These are phyloP conservation scores for Silurus meridionalis DNA, from an alignment of 2,113 vertebrate genomes.

Conservation along the genomic window DNA sequence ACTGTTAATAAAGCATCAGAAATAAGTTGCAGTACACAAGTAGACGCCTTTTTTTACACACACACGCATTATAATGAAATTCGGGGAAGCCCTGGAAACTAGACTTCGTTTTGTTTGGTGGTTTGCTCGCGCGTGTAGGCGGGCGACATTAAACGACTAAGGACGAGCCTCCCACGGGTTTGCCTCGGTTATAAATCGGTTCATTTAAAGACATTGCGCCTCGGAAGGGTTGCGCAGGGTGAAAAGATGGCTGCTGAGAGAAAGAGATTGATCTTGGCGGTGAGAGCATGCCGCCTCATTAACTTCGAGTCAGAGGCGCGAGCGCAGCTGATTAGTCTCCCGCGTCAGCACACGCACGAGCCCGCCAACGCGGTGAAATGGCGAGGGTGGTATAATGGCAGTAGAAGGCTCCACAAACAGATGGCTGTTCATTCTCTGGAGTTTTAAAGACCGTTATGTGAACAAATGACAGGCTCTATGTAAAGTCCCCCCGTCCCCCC, in stretches of 20 bases:
- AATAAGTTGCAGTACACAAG: background rate
- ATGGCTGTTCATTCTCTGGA: constrained; percentile 14
- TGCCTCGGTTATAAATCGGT: constrained; percentile 53
- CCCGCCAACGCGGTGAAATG: constrained; percentile 32
- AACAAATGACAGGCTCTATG: background rate
- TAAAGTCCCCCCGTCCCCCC: constrained; percentile 21
- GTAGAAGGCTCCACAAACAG: constrained; percentile 18
- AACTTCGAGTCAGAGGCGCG: constrained; percentile 45
- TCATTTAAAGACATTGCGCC: constrained; percentile 41
- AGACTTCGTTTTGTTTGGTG: constrained; percentile 14
- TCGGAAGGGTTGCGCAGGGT: constrained; percentile 31
- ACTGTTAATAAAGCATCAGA: background rate
- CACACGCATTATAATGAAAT: background rate
- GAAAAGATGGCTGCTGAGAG: constrained; percentile 48
- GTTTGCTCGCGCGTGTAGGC: constrained; percentile 18
- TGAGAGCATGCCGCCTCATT: constrained; percentile 52
- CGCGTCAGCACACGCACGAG: constrained; percentile 10
- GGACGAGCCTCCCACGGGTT: constrained; percentile 48
- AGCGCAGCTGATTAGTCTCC: constrained; percentile 40
- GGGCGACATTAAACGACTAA: constrained; percentile 29
- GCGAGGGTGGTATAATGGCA: background rate
- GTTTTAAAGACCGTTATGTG: background rate
- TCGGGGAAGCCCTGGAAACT: constrained; percentile 24
- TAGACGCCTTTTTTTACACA: background rate
- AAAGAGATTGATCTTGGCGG: constrained; percentile 47